Base-by-base conservation (phyloP, 2,888 invertebrate genomes). In the Folsomia candida region DNA sequence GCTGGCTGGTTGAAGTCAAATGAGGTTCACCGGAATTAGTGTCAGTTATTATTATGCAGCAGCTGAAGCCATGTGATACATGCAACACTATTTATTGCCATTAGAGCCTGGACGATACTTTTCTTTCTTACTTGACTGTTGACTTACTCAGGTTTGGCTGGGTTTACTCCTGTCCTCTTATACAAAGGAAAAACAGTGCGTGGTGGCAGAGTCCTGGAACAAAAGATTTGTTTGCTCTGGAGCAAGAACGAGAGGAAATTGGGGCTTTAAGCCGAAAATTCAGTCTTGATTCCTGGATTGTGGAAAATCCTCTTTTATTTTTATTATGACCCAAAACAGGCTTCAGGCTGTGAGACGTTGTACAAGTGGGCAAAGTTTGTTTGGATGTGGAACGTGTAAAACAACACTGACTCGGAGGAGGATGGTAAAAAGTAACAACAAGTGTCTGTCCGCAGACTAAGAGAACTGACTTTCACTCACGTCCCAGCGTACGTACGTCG, bases 211-310 rank as follows among this genome's bases (percentile, higher is more conserved):
- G 37, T 37, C 6, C 11, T 54, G 54, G 18, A 22, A 54, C 54
- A 54, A 20, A 22, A 54, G 54, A 20, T 54, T 54, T 54, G 54
- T 22, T 54, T 54, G 18, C 20, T 54, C n/a, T 20, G 18, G 18
- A 54, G 47, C 22, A 20, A 37, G 37, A 37, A 37, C 37, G 14
- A 37, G 37, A 37, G 54, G 54, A 54, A 18, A 22, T 22, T 54
- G 54, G 54, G 54, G 22, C 54, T 54, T 54, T 54, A 54, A 54
- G 18, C 54, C 22, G 20, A 20, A 54, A 47, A 54, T 54, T 54
- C 54, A 54, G 54, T 54, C 54, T 54, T 54, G 54, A 22, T 54
- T 54, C 54, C 22, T 54, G 54, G 54, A 54, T 54, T 54, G 54
- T 20, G 54, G 54, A 54, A 54, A 54, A 54, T 54, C 22, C 54